A percentile compares a stretch with the other conserved stretches of the same genome.
Conservation (phyloP, 2,888 invertebrate species). For the Amaurobius ferox region DNA sequence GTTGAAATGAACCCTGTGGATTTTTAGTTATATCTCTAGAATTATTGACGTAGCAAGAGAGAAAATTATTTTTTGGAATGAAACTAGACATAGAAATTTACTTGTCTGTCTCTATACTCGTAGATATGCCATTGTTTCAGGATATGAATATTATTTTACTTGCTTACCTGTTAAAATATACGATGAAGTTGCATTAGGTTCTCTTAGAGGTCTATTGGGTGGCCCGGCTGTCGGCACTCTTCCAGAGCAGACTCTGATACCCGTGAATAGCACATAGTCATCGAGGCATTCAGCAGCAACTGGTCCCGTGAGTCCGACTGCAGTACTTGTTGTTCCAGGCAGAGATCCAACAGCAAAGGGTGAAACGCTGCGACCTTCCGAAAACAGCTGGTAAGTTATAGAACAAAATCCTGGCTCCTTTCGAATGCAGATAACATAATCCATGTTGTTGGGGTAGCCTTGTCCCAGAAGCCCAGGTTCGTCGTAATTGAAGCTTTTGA, state of each 20-base stretch:
- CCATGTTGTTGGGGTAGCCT: slow-evolving; percentile 74
- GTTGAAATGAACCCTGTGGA: too few relatives aligned
- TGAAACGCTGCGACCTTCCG: slow-evolving; percentile 54
- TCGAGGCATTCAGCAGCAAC: slow-evolving; percentile 73
- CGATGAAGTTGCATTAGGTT: slow-evolving; percentile 47
- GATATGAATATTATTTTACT: too few relatives aligned
- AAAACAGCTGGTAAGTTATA: slow-evolving; percentile 72
- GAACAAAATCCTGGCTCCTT: slow-evolving; percentile 75
- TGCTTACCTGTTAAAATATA: slow-evolving; percentile 61
- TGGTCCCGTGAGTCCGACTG: slow-evolving; percentile 36
- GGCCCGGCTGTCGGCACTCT: slow-evolving; percentile 33
- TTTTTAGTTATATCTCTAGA: too few relatives aligned
- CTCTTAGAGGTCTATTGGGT: slow-evolving; percentile 27
- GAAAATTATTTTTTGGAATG: too few relatives aligned
- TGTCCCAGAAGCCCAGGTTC: slow-evolving; percentile 41
- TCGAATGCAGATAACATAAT: slow-evolving; percentile 73
- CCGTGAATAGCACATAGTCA: slow-evolving; percentile 73
- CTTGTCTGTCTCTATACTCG: too few relatives aligned
- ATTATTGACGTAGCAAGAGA: too few relatives aligned
- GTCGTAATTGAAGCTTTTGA: slow-evolving; percentile 75
- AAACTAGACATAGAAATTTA: too few relatives aligned
- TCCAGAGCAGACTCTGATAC: slow-evolving; percentile 73
- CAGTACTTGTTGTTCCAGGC: slow-evolving; percentile 57
- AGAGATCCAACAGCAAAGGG: slow-evolving; percentile 73
- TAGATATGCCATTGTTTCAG: too few relatives aligned